These are phyloP conservation scores for Aphis craccivora DNA, from an alignment of 1,140 invertebrate genomes.

Conservation along the genomic window DNA sequence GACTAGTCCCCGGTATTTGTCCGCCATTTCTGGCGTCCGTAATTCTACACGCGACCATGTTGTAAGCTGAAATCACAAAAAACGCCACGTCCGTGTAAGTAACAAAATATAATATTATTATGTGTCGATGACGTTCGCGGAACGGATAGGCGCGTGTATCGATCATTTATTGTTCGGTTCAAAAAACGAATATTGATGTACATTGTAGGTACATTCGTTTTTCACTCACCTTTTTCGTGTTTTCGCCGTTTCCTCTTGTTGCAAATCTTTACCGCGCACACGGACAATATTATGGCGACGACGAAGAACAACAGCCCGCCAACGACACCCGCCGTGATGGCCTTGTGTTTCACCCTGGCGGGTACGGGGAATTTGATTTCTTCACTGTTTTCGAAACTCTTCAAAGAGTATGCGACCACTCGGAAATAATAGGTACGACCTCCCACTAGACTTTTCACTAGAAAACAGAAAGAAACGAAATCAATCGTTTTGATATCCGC, in stretches of 20 bases:
- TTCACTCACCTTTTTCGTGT: slow-evolving; percentile 90
- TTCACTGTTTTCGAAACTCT: slow-evolving; percentile 82
- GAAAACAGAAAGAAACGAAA: slow-evolving; percentile 61
- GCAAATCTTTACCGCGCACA: slow-evolving; percentile 96
- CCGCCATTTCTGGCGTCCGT: slow-evolving; percentile 88
- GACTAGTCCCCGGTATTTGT: slow-evolving; percentile 83
- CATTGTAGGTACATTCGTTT: neutral
- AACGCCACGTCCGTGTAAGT: neutral
- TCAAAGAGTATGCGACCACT: slow-evolving; percentile 84
- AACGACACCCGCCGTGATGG: slow-evolving; percentile 90
- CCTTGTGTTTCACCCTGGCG: slow-evolving; percentile 88
- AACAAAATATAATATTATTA: neutral
- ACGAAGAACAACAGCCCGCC: slow-evolving; percentile 96
- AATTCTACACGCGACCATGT: slow-evolving; percentile 95
- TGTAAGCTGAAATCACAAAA: slow-evolving; percentile 78
- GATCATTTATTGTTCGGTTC: neutral
- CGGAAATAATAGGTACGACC: slow-evolving; percentile 90
- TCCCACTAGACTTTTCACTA: slow-evolving; percentile 90
- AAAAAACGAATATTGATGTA: too few relatives aligned
- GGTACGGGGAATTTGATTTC: slow-evolving; percentile 87
- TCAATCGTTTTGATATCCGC: neutral
- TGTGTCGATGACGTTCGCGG: neutral
- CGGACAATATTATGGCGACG: slow-evolving; percentile 92
- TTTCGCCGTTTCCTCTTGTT: slow-evolving; percentile 94
- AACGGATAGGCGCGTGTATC: neutral